A percentile compares a stretch with the other conserved stretches of the same genome.
phyloP scores from a whole-genome alignment of 2,797 vertebrate species.

The Astyanax mexicanus region DNA sequence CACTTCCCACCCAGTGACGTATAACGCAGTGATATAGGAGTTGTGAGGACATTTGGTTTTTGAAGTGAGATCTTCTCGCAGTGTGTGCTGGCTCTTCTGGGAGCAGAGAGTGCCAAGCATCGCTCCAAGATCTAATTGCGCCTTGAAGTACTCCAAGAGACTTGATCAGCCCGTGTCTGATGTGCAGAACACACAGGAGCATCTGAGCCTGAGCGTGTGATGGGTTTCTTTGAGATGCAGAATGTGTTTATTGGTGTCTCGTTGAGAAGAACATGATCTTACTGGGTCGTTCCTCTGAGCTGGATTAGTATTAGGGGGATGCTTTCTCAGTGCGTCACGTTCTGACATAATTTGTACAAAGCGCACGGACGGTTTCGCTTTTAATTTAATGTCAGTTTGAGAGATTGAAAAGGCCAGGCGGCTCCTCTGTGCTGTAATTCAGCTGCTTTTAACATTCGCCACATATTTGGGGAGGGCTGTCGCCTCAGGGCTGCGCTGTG shows the following conservation, averaged over 20 bases:
- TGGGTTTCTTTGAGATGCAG: neutral
- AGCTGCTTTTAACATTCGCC: slow-evolving; percentile 32
- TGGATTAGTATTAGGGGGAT: slow-evolving; percentile 21
- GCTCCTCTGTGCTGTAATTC: slow-evolving; percentile 28
- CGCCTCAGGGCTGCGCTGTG: slow-evolving; percentile 44
- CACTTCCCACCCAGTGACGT: neutral
- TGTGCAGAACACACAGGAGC: too few species aligned
- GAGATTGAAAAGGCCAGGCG: slow-evolving; percentile 13
- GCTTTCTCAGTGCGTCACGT: slow-evolving; percentile 6
- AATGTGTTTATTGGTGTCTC: slow-evolving; percentile 10
- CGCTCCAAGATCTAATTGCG: slow-evolving; percentile 27
- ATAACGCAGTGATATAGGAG: neutral
- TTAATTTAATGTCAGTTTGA: slow-evolving; percentile 32
- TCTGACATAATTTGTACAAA: slow-evolving; percentile 9
- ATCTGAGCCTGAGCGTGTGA: too few species aligned
- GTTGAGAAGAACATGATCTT: neutral
- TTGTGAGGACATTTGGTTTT: slow-evolving; percentile 6
- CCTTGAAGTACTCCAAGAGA: slow-evolving; percentile 27
- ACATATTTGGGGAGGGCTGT: slow-evolving; percentile 31
- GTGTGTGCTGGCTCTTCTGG: slow-evolving; percentile 7
- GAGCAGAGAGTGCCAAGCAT: slow-evolving; percentile 9
- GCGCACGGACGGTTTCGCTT: neutral
- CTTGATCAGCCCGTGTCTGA: neutral
- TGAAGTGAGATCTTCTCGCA: slow-evolving; percentile 9
- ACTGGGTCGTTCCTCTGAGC: neutral